Conservation (phyloP, 2,113 vertebrate genomes). For the Glaucidium brasilianum region DNA sequence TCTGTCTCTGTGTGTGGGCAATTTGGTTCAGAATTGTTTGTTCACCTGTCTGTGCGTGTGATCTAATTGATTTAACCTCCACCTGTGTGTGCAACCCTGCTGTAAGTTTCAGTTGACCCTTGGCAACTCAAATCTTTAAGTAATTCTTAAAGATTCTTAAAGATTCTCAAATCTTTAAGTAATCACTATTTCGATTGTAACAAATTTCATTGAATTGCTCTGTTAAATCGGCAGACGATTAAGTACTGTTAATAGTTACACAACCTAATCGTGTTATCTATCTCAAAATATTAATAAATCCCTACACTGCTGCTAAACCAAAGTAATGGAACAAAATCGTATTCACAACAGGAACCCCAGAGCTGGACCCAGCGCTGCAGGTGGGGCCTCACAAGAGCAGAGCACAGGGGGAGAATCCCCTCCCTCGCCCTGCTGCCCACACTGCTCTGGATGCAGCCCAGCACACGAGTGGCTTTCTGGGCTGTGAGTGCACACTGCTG, state of each 20-base stretch:
- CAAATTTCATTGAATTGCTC: background rate
- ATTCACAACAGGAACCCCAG: background rate
- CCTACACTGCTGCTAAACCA: background rate
- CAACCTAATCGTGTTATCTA: background rate
- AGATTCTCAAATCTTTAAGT: background rate
- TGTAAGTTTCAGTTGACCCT: background rate
- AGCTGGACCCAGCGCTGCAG: no score
- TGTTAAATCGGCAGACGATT: background rate
- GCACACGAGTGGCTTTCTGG: no score
- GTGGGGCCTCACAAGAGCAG: no score
- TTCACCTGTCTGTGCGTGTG: no score
- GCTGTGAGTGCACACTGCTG: no score
- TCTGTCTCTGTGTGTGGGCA: no score
- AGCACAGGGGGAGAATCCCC: no score
- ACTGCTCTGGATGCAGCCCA: no score
- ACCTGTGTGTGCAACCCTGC: background rate
- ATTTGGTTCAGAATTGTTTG: background rate
- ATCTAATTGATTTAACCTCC: background rate
- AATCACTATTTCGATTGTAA: background rate
- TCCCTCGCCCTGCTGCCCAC: no score
- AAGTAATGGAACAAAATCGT: background rate
- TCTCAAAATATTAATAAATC: background rate
- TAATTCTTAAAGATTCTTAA: no score
- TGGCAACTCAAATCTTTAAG: background rate
- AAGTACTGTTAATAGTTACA: background rate